A percentile compares a stretch with the other conserved stretches of the same genome.
Evolutionary conservation across 92 coral and sea anemone genomes (phyloP).

Genomic region (Chrysogorgia sp.): DNA sequence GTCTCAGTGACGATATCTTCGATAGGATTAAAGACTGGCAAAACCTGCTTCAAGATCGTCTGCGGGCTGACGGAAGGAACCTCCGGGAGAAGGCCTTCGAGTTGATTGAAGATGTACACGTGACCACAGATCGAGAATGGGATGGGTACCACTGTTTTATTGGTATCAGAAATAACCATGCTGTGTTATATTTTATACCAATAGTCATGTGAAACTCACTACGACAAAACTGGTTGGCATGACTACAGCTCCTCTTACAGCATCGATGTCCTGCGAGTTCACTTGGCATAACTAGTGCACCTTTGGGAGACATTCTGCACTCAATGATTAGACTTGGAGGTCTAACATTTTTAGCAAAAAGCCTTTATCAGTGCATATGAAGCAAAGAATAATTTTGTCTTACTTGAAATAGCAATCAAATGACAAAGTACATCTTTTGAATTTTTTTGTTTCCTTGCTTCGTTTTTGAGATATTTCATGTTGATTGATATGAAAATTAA

Average conservation of each 20-base stretch:
- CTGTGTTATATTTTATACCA: slow-evolving; percentile 54
- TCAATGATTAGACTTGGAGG: too few species aligned
- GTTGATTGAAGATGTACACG: slow-evolving; percentile 37
- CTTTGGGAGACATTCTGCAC: too few species aligned
- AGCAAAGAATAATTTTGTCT: too few species aligned
- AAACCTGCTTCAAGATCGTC: slow-evolving; percentile 38
- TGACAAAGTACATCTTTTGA: too few species aligned
- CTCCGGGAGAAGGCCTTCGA: slow-evolving; percentile 16
- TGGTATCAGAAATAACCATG: slow-evolving; percentile 52
- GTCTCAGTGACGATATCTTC: slow-evolving; percentile 41
- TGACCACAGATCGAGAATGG: slow-evolving; percentile 44
- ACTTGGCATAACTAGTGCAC: too few species aligned
- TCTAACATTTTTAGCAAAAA: too few species aligned
- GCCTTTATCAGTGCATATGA: too few species aligned
- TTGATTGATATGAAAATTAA: too few species aligned
- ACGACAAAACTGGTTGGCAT: slow-evolving; percentile 52
- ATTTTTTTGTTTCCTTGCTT: too few species aligned
- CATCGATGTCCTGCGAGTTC: slow-evolving; percentile 47
- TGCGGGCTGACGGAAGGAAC: slow-evolving; percentile 33
- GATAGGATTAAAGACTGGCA: slow-evolving; percentile 56
- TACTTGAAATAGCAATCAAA: too few species aligned
- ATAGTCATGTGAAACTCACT: slow-evolving; percentile 52
- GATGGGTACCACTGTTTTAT: slow-evolving; percentile 54
- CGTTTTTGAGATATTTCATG: too few species aligned
- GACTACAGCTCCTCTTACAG: slow-evolving; percentile 41